Evolutionary conservation across 30 jellyfish, hydroid and myxozoan species (phyloP), one percentile per base, ranked within the genome.

Genomic region (Aurelia sp.): DNA sequence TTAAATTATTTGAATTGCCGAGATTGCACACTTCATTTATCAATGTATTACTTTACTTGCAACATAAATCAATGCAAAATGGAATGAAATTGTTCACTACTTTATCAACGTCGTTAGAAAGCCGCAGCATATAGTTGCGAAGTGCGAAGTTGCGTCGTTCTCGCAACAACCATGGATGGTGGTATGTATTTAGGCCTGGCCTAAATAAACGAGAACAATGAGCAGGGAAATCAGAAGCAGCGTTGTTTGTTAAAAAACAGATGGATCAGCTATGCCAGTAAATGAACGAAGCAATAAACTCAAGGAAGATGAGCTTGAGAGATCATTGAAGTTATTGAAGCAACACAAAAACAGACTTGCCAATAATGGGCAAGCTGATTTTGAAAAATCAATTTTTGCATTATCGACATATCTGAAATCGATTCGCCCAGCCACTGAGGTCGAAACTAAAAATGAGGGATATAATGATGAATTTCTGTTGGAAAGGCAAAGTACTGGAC

Each of bases 371-470:
- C 64, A 79, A 69, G 89, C 82, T 17, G 96, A 79, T 57, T 59
- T 88, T n/a, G 92, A 74, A 61, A 68, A 73, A 40, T 88, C 96
- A 13, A 88, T 88, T 12, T 80, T 71, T 63, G 96, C 96, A 2
- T 50, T 88, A 60, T 88, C 96, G 37, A 88, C 96, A 11, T 88
- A 88, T 61, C 41, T 88, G 73, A 88, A 80, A 53, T 35, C 96
- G 13, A 79, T 88, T 17, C 77, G 90, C n/a, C 90, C 96, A 8
- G 92, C 66, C 13, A 40, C 92, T 19, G 92, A 79, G 66, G 79
- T 30, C 13, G 81, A 71, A n/a, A 22, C 55, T 4, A 73, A 71
- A 27, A 64, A 70, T 13, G 87, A 79, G 4, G 21, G 81, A 12
- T 71, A 73, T 62, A 73, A 48, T 53, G 96, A 71, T 4, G 90